Evolutionary conservation across 1,140 invertebrate species (phyloP).

Genomic region (Drosophila malerkotliana): DNA sequence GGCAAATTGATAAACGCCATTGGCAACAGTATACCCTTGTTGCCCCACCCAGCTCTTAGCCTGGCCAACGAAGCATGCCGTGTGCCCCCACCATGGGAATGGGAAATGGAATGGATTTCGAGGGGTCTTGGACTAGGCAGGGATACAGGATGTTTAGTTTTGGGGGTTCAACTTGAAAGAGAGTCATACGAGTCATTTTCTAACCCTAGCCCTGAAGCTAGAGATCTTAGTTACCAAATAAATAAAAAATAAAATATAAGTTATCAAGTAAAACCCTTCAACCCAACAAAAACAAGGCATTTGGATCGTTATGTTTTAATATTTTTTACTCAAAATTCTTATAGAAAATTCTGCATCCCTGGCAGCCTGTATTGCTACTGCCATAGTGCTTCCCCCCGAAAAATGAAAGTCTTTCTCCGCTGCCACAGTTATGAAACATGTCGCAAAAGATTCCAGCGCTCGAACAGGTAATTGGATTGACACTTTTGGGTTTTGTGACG

Average conservation of each 20-base stretch:
- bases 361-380: background rate
- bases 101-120: constrained; percentile 10
- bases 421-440: constrained; percentile 79
- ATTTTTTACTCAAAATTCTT: background rate
- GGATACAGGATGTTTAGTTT: constrained; percentile 11
- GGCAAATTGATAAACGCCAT: constrained; percentile 78
- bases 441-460: constrained; percentile 81
- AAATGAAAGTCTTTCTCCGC: constrained; percentile 53
- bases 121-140: constrained; percentile 9
- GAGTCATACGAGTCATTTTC: background rate
- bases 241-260: too few relatives aligned
- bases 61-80: constrained; percentile 43
- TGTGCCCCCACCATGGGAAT: constrained; percentile 24
- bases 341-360: constrained; percentile 19
- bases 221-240: too few relatives aligned
- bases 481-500: constrained; percentile 77
- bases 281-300: too few relatives aligned
- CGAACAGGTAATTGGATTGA: constrained; percentile 82
- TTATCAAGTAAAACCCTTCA: too few relatives aligned
- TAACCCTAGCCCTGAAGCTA: too few relatives aligned
- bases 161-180: too few relatives aligned
- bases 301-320: background rate
- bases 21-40: constrained; percentile 52
- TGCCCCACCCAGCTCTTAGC: constrained; percentile 1
- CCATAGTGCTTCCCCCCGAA: constrained; percentile 16